Evolutionary conservation across 2,113 vertebrate genomes (phyloP), one percentile per base, ranked within the genome.

Genomic region (Tamias sibiricus): DNA sequence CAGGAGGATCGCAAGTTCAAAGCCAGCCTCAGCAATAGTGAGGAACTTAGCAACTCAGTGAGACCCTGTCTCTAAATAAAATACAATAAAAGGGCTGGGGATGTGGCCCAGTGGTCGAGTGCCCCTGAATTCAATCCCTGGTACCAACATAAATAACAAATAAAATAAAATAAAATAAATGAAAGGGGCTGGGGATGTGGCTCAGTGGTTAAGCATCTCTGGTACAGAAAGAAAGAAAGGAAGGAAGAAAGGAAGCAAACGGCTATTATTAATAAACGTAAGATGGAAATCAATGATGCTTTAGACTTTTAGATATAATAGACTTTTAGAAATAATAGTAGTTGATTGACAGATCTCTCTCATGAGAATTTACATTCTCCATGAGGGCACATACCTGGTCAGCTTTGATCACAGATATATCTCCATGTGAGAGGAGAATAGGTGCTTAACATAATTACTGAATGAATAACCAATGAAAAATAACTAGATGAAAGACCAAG

Each of bases 331-430:
- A 95, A 87, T 83, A 64, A 37, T 13, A 54, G 12, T 66, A 44
- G 40, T 19, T 71, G 26, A 94, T 28, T 91, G 47, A 75, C 26
- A 66, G 14, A 66, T 71, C 37, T 96, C 24, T 69, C 69, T 91
- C 49, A 54, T 54, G 69, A 82, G 37, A 93, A 93, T 85, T 96
- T 52, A 82, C 35, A 37, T 77, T 88, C 26, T 83, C 22, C 26
- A 54, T 8, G 11, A 95, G 32, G 40, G 30, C 42, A 75, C 19
- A 80, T 42, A 81, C 52, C 49, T 77, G 17, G 52, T 77, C 26
- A 59, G 20, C 57, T 94, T 71, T 94, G 42, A 28, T 74, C 79
- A 80, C 80, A 77, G 69, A 40, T 62, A 52, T 59, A 76, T 91
- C 14, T 81, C 26, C 28, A 28, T 57, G 37, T 92, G 37, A 37